These are phyloP conservation scores for Typhlichthys eigenmanni DNA, from an alignment of 2,797 vertebrate species.

Conservation along the genomic window DNA sequence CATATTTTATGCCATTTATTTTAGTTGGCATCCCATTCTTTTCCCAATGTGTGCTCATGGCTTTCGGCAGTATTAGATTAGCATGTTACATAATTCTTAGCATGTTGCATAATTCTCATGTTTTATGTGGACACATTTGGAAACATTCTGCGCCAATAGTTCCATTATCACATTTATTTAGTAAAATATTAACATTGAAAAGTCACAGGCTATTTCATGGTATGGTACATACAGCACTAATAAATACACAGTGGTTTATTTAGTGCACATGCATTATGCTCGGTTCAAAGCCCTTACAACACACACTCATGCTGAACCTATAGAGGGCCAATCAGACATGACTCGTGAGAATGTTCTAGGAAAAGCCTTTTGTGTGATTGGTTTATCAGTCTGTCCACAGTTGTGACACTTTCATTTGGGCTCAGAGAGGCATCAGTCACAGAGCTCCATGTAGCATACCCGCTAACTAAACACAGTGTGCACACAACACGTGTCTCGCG, in stretches of 20 bases:
- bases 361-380: not conserved
- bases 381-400: constrained; percentile 22
- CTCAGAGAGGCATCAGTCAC: constrained; percentile 8
- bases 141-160: constrained; percentile 37
- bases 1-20: not conserved
- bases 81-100: not conserved
- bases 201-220: constrained; percentile 59
- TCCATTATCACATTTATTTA: constrained; percentile 70
- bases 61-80: not conserved
- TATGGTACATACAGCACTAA: constrained; percentile 71
- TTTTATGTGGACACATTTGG: constrained; percentile 7
- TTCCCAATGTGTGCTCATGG: not conserved
- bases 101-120: too few relatives aligned
- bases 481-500: constrained; percentile 34
- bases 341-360: constrained; percentile 2
- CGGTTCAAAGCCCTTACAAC: constrained; percentile 71
- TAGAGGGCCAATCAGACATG: constrained; percentile 4
- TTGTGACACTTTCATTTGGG: constrained; percentile 30
- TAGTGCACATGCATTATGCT: constrained; percentile 76
- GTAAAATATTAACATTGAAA: constrained; percentile 71
- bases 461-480: constrained; percentile 54
- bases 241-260: constrained; percentile 67
- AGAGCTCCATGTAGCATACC: constrained; percentile 49
- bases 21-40: not conserved
- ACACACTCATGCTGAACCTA: constrained; percentile 35